Evolutionary conservation across 2,113 vertebrate genomes (phyloP), one percentile per base, ranked within the genome.

Genomic region (Antennarius striatus): DNA sequence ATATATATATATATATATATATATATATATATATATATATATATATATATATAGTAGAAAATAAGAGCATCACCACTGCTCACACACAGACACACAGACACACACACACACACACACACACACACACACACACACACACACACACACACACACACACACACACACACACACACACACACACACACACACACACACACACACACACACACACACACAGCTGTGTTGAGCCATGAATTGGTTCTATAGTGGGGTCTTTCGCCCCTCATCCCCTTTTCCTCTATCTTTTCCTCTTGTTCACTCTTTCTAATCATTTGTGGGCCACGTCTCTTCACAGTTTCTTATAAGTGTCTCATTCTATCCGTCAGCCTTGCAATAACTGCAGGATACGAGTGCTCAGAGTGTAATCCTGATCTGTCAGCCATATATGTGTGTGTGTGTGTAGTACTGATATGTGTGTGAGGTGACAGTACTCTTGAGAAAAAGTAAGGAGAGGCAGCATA

Each of bases 181-280:
- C 69, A 71, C 59, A 59, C 63, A 52, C 71, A 47, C 63, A 70
- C 70, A 45, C 56, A 51, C 47, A 70, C 73, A 60, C 64, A 68
- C 62, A 63, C 59, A 47, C 64, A 77, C 71, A 79, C 73, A 83
- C 80, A 80, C 77, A 74, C 90, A 94, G 93, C 91, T 90, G 92
- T 94, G 95, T 94, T 95, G 88, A 83, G 90, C 80, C 7, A 85
- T 91, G 91, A 94, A 93, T 92, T 92, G 90, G 81, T 86, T 91
- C 82, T 90, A 89, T 90, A 86, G 86, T 62, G 47, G 86, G 67
- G 87, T 88, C 90, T 90, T 91, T 93, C 92, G 84, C 83, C 87
- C 87, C 84, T 90, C 87, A 83, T 85, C 86, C 89, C 81, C 80
- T 79, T 86, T 89, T 86, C 88, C 88, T 87, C 83, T 85, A 86